Base-by-base conservation (phyloP, 2,888 invertebrate species). In the Syritta pipiens region DNA sequence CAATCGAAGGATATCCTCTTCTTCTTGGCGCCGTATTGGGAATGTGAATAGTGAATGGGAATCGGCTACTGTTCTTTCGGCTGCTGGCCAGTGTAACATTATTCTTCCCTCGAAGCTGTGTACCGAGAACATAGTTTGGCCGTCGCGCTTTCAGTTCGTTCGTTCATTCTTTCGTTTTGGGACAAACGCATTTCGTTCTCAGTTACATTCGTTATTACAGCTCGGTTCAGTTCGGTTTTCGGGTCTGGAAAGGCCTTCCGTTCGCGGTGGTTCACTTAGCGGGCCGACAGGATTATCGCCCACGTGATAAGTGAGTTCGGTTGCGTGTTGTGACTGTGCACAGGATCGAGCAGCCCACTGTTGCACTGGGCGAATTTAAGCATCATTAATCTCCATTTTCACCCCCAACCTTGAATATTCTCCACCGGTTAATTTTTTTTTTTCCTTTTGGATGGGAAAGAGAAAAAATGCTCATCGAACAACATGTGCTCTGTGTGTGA, bases 31-130 rank as follows among this genome's bases (percentile, higher is more conserved):
- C 37, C 48, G 49, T 79, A 57, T 74, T 74, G 77, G 49, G 55
- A 74, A 57, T 59, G 22, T 76, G 69, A 60, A 65, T 67, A 51
- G 49, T 59, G 49, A 71, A 62, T 71, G 14, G 49, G 51, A 74
- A 74, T 63, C 62, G 68, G 75, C 62, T 62, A 76, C 57, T 57
- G 79, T 74, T 62, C 62, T 74, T 74, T 68, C 53, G 63, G 77
- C 59, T 26, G 67, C 72, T 37, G 55, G 72, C 72, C 79, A 79
- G 77, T 79, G 44, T 72, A 68, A 62, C 79, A 74, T 68, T 68
- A 72, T 72, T 79, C 79, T 55, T 74, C 67, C 62, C 55, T 79
- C 62, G 68, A 48, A 62, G n/a, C n/a, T n/a, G n/a, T n/a, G n/a
- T n/a, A 55, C 67, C 72, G 67, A 46, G 72, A 60, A 74, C 44